Conservation (phyloP, 2,797 vertebrate genomes). For the Acridotheres tristis region DNA sequence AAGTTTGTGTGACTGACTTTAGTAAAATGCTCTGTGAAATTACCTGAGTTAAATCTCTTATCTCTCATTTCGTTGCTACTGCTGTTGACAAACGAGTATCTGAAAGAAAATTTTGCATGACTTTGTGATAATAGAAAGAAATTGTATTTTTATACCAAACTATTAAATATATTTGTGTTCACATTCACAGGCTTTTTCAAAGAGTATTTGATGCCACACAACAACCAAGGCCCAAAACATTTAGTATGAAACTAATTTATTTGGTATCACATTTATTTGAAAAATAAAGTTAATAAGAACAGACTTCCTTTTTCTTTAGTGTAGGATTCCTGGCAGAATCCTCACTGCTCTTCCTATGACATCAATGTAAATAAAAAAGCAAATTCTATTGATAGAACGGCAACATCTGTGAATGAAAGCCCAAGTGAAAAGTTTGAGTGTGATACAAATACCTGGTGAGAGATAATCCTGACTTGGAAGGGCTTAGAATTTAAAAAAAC, state of each 20-base stretch:
- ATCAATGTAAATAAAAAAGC: not conserved
- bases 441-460: not conserved
- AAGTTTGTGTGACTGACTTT: not conserved
- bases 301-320: not conserved
- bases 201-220: not conserved
- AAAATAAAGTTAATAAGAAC: not conserved
- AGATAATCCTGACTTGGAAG: not conserved
- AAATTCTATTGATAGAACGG: not conserved
- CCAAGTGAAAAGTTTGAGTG: not conserved
- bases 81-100: not conserved
- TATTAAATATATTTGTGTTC: not conserved
- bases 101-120: not conserved
- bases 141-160: not conserved
- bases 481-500: not conserved
- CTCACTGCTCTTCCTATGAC: not conserved
- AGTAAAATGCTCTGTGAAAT: not conserved
- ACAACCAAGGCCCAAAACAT: not conserved
- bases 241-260: not conserved
- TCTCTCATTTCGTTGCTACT: not conserved
- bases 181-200: not conserved
- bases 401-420: not conserved
- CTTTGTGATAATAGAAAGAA: not conserved
- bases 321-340: not conserved
- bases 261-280: not conserved
- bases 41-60: not conserved